Evolutionary conservation across 2,888 invertebrate genomes (phyloP), one percentile per base, ranked within the genome.

Genomic region (Drosophila setosimentum): DNA sequence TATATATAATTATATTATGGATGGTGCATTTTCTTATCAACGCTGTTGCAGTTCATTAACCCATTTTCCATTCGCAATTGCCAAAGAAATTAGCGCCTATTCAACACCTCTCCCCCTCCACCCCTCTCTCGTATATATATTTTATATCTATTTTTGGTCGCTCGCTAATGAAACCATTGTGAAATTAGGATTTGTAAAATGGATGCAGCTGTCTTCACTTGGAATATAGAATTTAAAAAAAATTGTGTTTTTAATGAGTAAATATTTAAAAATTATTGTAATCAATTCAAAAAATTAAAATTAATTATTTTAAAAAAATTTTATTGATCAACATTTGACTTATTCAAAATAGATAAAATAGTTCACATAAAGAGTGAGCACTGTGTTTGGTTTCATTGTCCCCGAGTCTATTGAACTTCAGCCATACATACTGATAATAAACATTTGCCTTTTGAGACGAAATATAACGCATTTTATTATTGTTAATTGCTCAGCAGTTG

Each of bases 391-490:
- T 69, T 65, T 61, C 50, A 67, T 59, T 68, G 30, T 50, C 42
- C 33, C 30, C 42, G 67, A 54, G 89, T 85, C 72, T 83, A 68
- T 73, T 90, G 90, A 89, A 87, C 86, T 70, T 77, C 37, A 59
- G 57, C 33, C 55, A 53, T 16, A 33, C 55, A 53, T 16, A 33
- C 82, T 90, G 87, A 86, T 86, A 88, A 80, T 73, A 74, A 73
- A 24, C 27, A 67, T 69, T 51, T 57, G 61, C 57, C 27, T 60
- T 40, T 64, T 50, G 21, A 65, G 48, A 53, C 55, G 75, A 78
- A 78, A 74, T 90, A 83, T 81, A 90, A 73, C 91, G 89, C 87
- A 87, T 73, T 90, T 90, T 68, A 45, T 72, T 72, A 29, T 53
- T 82, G 65, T 76, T 83, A 76, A 83, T 77, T 83, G 77, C 35